Percentiles rank a stretch among this genome's conserved stretches.
phyloP scores from a whole-genome alignment of 2,888 invertebrate genomes.

The Lasioglossum vierecki region DNA sequence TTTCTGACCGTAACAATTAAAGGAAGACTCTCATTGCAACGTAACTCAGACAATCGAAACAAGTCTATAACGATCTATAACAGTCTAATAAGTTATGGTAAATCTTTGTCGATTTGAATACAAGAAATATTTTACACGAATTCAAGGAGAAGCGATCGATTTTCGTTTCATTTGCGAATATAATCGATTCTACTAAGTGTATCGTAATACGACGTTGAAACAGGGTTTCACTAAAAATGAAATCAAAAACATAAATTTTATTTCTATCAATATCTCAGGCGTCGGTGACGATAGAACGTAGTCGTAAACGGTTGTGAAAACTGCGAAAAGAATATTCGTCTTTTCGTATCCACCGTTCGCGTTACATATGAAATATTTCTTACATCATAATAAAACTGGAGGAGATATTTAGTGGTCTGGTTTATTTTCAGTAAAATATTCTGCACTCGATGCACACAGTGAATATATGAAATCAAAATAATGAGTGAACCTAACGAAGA shows the following conservation, averaged over 20 bases:
- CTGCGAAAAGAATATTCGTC: neutral
- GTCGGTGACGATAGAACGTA: neutral
- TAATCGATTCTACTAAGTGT: neutral
- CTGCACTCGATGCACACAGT: neutral
- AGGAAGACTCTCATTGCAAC: neutral
- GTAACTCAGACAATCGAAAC: neutral
- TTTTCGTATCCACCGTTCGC: neutral
- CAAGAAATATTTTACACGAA: neutral
- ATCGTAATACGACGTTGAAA: neutral
- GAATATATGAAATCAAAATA: neutral
- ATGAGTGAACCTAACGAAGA: neutral
- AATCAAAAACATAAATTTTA: neutral
- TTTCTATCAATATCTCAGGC: neutral
- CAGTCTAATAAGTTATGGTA: neutral
- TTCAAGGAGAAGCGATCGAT: neutral
- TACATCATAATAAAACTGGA: neutral
- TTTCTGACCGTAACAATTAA: neutral
- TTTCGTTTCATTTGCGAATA: neutral
- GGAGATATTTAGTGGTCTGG: neutral
- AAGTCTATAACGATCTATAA: neutral
- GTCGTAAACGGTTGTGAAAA: slow-evolving; percentile 1
- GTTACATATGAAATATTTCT: neutral
- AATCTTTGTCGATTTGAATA: neutral
- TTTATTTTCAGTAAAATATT: neutral
- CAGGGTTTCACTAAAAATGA: neutral